phyloP scores from a whole-genome alignment of 2,797 vertebrate genomes.

The Telmatherina bonti region DNA sequence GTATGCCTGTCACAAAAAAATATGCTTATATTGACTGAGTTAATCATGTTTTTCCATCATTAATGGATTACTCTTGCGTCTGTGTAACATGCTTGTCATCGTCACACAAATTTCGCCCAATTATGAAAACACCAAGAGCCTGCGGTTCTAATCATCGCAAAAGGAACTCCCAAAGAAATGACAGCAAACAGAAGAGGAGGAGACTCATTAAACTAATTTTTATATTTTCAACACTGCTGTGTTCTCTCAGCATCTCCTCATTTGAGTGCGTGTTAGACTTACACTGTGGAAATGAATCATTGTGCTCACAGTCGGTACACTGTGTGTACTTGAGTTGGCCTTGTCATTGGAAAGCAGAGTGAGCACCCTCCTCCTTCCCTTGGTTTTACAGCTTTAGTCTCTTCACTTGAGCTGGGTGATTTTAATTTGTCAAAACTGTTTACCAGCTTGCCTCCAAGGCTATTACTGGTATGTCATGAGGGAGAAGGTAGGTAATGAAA shows the following conservation, averaged over 20 bases:
- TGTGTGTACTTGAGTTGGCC: constrained; percentile 51
- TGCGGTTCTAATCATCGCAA: constrained; percentile 45
- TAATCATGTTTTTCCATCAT: constrained; percentile 58
- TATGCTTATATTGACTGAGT: constrained; percentile 50
- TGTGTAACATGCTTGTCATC: constrained; percentile 49
- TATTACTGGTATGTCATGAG: constrained; percentile 84
- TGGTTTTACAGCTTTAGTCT: constrained; percentile 66
- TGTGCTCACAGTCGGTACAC: constrained; percentile 18
- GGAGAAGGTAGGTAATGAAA: constrained; percentile 84
- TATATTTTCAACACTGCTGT: constrained; percentile 21
- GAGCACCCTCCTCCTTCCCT: constrained; percentile 41
- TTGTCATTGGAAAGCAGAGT: constrained; percentile 44
- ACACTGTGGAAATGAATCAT: constrained; percentile 47
- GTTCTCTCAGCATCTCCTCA: constrained; percentile 38
- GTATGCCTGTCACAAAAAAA: constrained; percentile 37
- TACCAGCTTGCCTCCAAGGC: constrained; percentile 83
- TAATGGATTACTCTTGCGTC: constrained; percentile 60
- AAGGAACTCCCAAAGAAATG: constrained; percentile 29
- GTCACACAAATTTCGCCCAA: constrained; percentile 47
- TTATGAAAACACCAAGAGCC: constrained; percentile 38
- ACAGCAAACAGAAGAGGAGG: constrained; percentile 6
- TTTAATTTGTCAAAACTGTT: constrained; percentile 90
- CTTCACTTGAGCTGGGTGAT: constrained; percentile 81
- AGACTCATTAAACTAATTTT: constrained; percentile 44
- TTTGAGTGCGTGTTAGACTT: constrained; percentile 37